A percentile compares a stretch with the other conserved stretches of the same genome.
Conservation (phyloP, 2,797 vertebrate species). For the Oreortyx pictus region DNA sequence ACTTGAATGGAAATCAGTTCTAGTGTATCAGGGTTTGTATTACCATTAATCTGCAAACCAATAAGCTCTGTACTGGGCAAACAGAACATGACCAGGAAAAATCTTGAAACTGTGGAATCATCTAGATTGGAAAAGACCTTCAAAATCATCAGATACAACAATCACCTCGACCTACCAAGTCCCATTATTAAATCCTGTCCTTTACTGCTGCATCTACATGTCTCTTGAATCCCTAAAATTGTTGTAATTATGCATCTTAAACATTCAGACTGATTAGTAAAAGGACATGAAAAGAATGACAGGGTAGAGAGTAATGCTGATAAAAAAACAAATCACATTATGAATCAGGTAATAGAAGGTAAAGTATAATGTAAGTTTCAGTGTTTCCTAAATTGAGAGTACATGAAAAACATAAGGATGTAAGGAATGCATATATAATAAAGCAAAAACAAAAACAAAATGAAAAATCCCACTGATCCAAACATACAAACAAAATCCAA, state of each 20-base stretch:
- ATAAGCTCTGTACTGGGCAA: neutral
- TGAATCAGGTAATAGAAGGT: neutral
- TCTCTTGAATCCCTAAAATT: neutral
- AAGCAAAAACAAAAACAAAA: neutral
- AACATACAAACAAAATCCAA: neutral
- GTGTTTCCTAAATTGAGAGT: neutral
- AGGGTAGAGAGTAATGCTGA: neutral
- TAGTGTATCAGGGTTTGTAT: accelerated
- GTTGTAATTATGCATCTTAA: neutral
- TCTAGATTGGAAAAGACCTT: neutral
- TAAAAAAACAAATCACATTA: neutral
- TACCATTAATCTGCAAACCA: neutral
- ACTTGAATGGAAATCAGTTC: neutral
- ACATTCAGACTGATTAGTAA: neutral
- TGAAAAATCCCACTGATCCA: neutral
- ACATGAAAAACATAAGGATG: neutral
- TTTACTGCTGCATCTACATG: neutral
- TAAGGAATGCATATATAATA: neutral
- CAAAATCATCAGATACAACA: neutral
- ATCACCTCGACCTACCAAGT: neutral
- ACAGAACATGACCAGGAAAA: neutral
- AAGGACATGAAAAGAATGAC: neutral
- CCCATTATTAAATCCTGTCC: neutral
- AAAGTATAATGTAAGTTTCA: neutral
- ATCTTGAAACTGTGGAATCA: neutral